Percentiles rank a stretch among this genome's conserved stretches.
phyloP scores from a whole-genome alignment of 2,888 invertebrate genomes.

The Tipula lateralis region DNA sequence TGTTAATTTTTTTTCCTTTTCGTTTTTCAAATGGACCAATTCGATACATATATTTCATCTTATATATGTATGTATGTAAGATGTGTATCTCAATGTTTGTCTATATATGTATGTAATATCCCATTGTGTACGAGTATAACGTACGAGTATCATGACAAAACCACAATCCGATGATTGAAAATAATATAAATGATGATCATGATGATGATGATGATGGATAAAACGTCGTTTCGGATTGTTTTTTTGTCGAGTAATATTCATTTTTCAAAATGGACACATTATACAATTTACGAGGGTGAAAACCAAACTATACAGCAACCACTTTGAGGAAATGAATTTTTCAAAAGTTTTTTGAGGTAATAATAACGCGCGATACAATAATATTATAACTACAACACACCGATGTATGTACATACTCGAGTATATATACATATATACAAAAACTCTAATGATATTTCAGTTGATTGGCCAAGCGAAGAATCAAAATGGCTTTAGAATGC shows the following conservation, averaged over 20 bases:
- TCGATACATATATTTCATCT: conserved; percentile 7
- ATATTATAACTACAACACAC: not conserved
- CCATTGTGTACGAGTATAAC: conserved; percentile 14
- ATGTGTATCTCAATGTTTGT: not conserved
- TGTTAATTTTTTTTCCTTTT: not conserved
- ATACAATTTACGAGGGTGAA: not conserved
- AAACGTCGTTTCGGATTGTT: not conserved
- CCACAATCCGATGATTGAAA: conserved; percentile 2
- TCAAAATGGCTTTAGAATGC: conserved; percentile 36
- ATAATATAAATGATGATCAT: not conserved
- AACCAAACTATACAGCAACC: not conserved
- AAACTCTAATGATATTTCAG: conserved; percentile 43
- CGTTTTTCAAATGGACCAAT: not conserved
- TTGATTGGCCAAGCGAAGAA: conserved; percentile 50
- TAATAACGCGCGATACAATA: not conserved
- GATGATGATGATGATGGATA: not conserved
- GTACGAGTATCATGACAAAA: not conserved
- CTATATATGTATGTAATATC: not conserved
- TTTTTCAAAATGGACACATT: conserved; percentile 19
- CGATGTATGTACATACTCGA: not conserved
- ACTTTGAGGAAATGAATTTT: not conserved
- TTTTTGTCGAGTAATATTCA: not conserved
- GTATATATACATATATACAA: not conserved
- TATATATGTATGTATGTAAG: not conserved
- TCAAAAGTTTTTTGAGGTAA: not conserved